phyloP scores from a whole-genome alignment of 2,113 vertebrate genomes.

The Aspiorhynchus laticeps region DNA sequence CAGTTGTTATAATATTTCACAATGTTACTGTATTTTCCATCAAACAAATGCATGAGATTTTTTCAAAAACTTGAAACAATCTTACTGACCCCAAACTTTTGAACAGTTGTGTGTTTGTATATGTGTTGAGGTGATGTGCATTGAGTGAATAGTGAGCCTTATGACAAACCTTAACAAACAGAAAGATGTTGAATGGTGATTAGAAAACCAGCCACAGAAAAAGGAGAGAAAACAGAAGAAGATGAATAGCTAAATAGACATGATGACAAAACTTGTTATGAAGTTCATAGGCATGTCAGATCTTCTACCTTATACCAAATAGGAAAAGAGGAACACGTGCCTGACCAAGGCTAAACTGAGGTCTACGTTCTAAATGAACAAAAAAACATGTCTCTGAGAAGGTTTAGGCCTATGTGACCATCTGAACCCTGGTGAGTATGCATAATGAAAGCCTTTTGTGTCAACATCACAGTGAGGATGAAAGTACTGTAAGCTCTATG shows the following conservation, averaged over 20 bases:
- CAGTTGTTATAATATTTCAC: neutral
- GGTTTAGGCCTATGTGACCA: constrained; percentile 57
- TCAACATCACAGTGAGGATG: neutral
- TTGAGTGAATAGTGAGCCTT: constrained; percentile 42
- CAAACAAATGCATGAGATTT: neutral
- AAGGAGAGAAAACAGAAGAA: constrained; percentile 71
- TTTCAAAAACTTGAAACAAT: neutral
- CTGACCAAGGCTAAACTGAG: neutral
- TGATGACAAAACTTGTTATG: constrained; percentile 56
- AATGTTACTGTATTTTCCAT: neutral
- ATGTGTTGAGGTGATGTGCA: constrained; percentile 10
- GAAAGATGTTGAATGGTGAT: constrained; percentile 44
- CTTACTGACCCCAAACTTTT: neutral
- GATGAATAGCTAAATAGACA: constrained; percentile 70
- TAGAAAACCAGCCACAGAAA: constrained; percentile 61
- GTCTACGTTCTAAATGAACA: neutral
- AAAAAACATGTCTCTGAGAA: neutral
- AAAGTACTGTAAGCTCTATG: neutral
- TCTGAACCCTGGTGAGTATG: neutral
- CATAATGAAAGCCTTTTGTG: neutral
- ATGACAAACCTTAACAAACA: constrained; percentile 1
- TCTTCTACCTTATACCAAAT: too few relatives aligned
- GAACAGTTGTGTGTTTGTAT: neutral
- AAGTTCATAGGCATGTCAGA: neutral
- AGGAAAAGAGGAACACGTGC: neutral